phyloP scores from a whole-genome alignment of 2,888 invertebrate genomes.

The Mycogona germanica region DNA sequence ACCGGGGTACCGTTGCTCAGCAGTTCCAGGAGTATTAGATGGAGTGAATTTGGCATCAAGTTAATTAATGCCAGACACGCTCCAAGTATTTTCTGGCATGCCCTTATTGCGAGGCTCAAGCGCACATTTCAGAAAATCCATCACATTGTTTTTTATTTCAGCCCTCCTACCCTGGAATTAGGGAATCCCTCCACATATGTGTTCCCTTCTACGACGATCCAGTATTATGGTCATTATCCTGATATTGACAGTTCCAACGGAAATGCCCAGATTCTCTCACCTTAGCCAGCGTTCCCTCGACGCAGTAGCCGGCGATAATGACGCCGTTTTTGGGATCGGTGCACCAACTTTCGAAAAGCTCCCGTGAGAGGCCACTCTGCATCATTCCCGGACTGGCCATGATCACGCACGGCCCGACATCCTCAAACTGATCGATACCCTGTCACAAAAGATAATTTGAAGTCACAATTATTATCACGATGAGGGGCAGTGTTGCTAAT shows the following conservation, averaged over 20 bases:
- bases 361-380: slow-evolving; percentile 94
- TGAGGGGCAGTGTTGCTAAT: no score
- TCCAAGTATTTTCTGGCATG: no score
- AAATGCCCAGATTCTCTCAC: slow-evolving; percentile 18
- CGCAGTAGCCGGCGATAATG: slow-evolving; percentile 80
- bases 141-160: no score
- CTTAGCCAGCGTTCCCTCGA: slow-evolving; percentile 44
- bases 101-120: no score
- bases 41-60: no score
- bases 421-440: slow-evolving; percentile 99
- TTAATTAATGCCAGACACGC: no score
- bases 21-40: no score
- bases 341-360: slow-evolving; percentile 98
- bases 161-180: no score
- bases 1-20: no score
- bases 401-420: slow-evolving; percentile 98
- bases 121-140: no score
- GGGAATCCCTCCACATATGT: not conserved
- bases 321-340: slow-evolving; percentile 96
- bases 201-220: not conserved
- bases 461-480: slow-evolving; percentile 3
- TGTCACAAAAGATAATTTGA: slow-evolving; percentile 31
- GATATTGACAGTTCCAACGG: not conserved
- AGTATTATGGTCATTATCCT: not conserved
- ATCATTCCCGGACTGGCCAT: slow-evolving; percentile 99